These are phyloP conservation scores for Vanessa cardui DNA, from an alignment of 2,888 invertebrate species.

Conservation along the genomic window DNA sequence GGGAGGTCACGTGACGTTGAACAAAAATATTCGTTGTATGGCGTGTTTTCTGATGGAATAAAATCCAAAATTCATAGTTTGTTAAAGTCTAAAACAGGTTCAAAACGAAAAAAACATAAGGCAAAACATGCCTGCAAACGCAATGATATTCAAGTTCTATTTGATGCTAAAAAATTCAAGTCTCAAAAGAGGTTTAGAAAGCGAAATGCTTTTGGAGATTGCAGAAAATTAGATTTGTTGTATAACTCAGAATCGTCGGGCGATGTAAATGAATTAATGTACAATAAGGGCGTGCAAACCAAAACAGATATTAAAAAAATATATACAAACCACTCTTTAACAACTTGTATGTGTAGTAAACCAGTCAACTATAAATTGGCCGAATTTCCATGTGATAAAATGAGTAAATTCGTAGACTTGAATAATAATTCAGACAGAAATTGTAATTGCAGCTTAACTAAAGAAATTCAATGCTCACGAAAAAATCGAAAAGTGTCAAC, in stretches of 20 bases:
- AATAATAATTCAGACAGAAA: not conserved
- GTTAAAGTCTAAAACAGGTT: not conserved
- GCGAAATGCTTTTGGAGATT: conserved; percentile 4
- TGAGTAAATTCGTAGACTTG: not conserved
- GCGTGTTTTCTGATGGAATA: not conserved
- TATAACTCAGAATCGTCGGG: conserved; percentile 32
- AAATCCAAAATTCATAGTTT: conserved; percentile 3
- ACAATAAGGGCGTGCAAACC: not conserved
- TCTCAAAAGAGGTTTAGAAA: conserved; percentile 18
- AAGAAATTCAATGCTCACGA: not conserved
- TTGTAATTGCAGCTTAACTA: not conserved
- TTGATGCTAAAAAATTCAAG: conserved; percentile 35
- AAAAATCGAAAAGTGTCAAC: conserved; percentile 13
- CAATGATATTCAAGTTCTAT: conserved; percentile 39
- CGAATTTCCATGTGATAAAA: conserved; percentile 11
- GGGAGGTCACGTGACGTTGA: conserved; percentile 12
- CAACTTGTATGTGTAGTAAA: conserved; percentile 9
- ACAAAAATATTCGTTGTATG: conserved; percentile 15
- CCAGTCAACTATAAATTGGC: conserved; percentile 23
- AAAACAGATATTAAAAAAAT: not conserved
- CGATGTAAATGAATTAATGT: conserved; percentile 7
- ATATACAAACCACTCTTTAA: not conserved
- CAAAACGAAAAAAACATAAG: not conserved
- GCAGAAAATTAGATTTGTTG: conserved; percentile 18
- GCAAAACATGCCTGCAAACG: conserved; percentile 1